A percentile compares a stretch with the other conserved stretches of the same genome.
These are phyloP conservation scores for Drosophila meridionalis DNA, from an alignment of 2,888 invertebrate species.

Conservation along the genomic window DNA sequence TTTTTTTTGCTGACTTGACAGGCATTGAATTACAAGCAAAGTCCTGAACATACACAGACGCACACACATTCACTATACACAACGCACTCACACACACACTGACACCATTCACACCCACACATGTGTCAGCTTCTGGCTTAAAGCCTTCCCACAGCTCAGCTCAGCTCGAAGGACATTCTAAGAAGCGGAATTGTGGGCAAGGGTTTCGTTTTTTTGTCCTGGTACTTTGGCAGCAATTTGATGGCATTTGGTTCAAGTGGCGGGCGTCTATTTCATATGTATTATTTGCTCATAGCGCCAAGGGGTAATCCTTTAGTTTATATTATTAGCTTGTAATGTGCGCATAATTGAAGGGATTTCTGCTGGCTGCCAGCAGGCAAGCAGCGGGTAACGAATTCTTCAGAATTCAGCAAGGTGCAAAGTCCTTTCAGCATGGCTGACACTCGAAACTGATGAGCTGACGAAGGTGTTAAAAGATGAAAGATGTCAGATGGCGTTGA, in stretches of 20 bases:
- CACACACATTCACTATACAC: constrained; percentile 5
- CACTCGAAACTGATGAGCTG: constrained; percentile 49
- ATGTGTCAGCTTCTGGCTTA: constrained; percentile 48
- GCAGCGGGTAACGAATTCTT: constrained; percentile 15
- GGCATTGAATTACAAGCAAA: constrained; percentile 69
- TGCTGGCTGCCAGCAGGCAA: constrained; percentile 8
- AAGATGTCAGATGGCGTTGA: background rate
- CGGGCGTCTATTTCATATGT: constrained; percentile 63
- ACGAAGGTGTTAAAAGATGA: constrained; percentile 21
- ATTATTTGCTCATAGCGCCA: constrained; percentile 62
- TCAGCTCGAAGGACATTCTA: constrained; percentile 30
- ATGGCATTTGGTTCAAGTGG: constrained; percentile 70
- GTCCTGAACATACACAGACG: constrained; percentile 37
- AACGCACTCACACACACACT: background rate
- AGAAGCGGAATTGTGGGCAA: background rate
- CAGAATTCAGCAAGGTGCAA: constrained; percentile 45
- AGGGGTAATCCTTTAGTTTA: constrained; percentile 76
- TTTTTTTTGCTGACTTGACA: constrained; percentile 40
- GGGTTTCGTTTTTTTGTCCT: background rate
- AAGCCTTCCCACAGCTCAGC: constrained; percentile 50
- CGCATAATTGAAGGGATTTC: constrained; percentile 71
- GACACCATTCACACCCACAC: constrained; percentile 6
- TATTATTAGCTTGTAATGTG: constrained; percentile 78
- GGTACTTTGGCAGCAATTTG: constrained; percentile 64
- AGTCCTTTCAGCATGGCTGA: constrained; percentile 30